Conservation (phyloP, 2,113 vertebrate genomes). For the Phalacrocorax aristotelis region DNA sequence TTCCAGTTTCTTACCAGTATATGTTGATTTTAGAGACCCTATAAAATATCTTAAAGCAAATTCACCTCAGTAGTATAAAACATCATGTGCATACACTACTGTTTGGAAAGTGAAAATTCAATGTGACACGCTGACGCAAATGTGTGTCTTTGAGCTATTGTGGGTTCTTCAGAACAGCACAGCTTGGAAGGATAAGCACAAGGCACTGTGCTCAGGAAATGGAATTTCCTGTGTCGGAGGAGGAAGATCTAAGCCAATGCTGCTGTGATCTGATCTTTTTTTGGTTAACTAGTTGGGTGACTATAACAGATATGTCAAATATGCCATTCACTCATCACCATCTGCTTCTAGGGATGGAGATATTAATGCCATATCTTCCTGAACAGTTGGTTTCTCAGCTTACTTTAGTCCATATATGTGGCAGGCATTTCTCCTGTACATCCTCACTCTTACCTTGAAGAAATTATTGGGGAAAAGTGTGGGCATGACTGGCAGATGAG, state of each 20-base stretch:
- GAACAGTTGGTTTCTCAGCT: not conserved
- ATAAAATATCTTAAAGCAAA: not conserved
- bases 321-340: conserved; percentile 32
- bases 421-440: not conserved
- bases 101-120: conserved; percentile 4
- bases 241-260: conserved; percentile 29
- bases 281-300: not conserved
- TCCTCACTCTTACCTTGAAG: not conserved
- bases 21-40: not conserved
- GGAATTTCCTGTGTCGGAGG: conserved; percentile 52
- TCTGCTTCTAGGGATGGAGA: conserved; percentile 3
- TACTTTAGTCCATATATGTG: not conserved
- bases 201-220: not conserved
- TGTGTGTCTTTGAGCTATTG: conserved; percentile 3
- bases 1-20: not conserved
- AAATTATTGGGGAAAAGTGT: not conserved
- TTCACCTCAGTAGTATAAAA: not conserved
- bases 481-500: not conserved
- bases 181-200: conserved; percentile 28
- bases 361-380: conserved; percentile 1
- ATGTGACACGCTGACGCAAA: not conserved
- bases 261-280: conserved; percentile 35
- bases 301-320: conserved; percentile 43
- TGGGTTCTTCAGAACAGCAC: conserved; percentile 23
- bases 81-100: not conserved